Conservation (phyloP, 1,140 invertebrate species). For the Odontomachus brunneus region DNA sequence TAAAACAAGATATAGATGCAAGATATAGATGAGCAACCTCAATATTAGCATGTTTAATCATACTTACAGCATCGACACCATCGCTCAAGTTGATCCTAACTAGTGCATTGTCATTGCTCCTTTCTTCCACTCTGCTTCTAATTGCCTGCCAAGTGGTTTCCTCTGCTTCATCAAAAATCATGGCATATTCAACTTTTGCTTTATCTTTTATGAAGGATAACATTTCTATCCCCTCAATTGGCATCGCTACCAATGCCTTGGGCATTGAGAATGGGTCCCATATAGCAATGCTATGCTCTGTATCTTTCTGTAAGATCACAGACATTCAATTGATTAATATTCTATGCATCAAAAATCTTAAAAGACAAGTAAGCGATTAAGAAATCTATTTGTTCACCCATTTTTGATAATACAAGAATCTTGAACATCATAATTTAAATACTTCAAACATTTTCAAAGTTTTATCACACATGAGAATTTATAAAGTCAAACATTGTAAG, state of each 20-base stretch:
- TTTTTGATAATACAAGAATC: not conserved
- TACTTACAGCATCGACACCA: conserved; percentile 88
- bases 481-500: not conserved
- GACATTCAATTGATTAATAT: conserved; percentile 21
- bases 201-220: conserved; percentile 84
- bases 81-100: conserved; percentile 89
- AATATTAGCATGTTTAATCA: not conserved
- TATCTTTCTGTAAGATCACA: conserved; percentile 86
- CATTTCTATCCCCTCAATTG: conserved; percentile 89
- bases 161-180: conserved; percentile 89
- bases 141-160: conserved; percentile 88
- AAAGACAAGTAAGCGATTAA: too few relatives aligned
- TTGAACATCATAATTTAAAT: not conserved
- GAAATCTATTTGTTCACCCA: conserved; percentile 13
- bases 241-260: conserved; percentile 91
- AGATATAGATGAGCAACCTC: conserved; percentile 50
- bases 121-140: conserved; percentile 86
- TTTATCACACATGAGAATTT: not conserved
- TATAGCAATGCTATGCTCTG: conserved; percentile 90
- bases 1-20: conserved; percentile 39
- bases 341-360: conserved; percentile 22
- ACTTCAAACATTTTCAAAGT: conserved; percentile 10
- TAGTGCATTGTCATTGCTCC: conserved; percentile 86
- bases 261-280: conserved; percentile 91
- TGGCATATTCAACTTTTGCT: conserved; percentile 82